Evolutionary conservation across 92 coral and sea anemone genomes (phyloP), one percentile per base, ranked within the genome.

Genomic region (Zoanthus gigantus): DNA sequence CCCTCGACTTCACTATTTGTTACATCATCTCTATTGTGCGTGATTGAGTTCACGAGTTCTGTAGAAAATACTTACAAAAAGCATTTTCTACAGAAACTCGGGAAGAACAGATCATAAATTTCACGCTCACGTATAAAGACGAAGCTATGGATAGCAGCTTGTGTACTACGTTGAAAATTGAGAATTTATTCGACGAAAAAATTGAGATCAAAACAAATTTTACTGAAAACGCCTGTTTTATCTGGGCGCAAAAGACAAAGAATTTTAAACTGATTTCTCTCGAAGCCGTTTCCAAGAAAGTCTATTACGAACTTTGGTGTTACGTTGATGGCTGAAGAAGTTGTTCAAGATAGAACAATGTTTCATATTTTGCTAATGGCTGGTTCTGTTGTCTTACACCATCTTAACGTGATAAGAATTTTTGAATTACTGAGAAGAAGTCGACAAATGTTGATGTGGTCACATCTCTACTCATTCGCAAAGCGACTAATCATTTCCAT

Each of bases 81-180:
- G 60, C 85, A 81, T 81, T 81, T 81, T 81, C 85, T 81, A 81
- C 63, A 66, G 85, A 81, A 81, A 81, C 85, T 81, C 85, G 45
- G 29, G 0, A 46, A 81, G 61, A 65, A 66, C 85, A 67, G 85
- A 75, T 81, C 85, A 81, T 81, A 81, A 81, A 45, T 45, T 54
- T 65, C 46, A 11, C 32, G 85, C 42, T 48, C 75, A 65, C 85
- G 47, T 8, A 15, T 45, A 65, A 81, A 81, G 85, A 44, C 23
- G 60, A 67, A 81, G 85, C 30, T 9, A 81, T 81, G 85, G 85
- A 81, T 66, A 46, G 85, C 52, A 44, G 65, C 7, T 81, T 81
- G 75, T 65, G 53, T 50, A 44, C 46, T 7, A 4, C 16, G 85
- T 66, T 66, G 14, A 81, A 23, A 48, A 66, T 67, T 54, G 67